These are phyloP conservation scores for Eubucco bourcierii DNA, from an alignment of 2,113 vertebrate species.

Conservation along the genomic window DNA sequence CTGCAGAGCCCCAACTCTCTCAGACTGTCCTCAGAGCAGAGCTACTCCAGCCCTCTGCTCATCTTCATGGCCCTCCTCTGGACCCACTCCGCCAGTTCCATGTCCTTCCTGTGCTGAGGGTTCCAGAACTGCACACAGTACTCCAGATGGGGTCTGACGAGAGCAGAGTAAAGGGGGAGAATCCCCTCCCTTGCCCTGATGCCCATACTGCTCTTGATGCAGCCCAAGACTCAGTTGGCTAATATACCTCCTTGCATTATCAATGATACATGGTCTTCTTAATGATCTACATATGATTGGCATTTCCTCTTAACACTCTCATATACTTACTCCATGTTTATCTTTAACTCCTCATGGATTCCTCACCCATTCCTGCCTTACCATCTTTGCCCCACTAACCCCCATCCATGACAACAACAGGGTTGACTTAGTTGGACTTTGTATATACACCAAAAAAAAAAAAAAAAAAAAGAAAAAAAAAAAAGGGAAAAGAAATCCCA, in stretches of 20 bases:
- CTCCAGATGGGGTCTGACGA: no score
- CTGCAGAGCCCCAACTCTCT: no score
- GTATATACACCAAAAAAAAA: background rate
- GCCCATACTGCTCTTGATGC: no score
- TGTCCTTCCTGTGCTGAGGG: no score
- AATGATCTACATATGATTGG: conserved; percentile 31
- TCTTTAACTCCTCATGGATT: conserved; percentile 59
- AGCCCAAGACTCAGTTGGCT: no score
- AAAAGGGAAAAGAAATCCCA: conserved; percentile 58
- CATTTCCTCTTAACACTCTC: conserved; percentile 5
- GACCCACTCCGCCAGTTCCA: no score
- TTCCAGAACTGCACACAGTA: no score
- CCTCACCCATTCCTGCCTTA: background rate
- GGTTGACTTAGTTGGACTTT: conserved; percentile 22
- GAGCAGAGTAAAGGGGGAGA: no score
- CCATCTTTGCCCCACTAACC: background rate
- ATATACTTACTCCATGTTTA: background rate
- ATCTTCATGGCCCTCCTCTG: no score
- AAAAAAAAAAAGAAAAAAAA: background rate
- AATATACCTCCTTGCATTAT: background rate
- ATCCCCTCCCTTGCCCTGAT: no score
- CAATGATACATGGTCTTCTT: conserved; percentile 36
- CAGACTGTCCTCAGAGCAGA: no score
- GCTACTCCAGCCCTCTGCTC: no score
- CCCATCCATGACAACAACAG: accelerated